Evolutionary conservation across 2,888 invertebrate species (phyloP).

Genomic region (Cataglyphis albicans): DNA sequence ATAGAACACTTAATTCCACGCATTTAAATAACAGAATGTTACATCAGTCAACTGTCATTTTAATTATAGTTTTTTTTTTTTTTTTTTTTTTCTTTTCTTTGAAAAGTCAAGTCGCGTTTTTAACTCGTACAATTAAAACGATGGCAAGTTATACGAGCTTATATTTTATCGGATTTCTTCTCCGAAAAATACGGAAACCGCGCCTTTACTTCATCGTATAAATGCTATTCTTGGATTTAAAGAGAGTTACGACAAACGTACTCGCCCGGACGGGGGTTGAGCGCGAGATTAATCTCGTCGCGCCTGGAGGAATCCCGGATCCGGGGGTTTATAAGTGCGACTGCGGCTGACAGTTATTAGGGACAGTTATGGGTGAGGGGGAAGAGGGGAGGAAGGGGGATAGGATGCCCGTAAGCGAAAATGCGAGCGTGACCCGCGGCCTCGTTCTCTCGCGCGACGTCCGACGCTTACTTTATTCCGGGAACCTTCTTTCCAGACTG

Average conservation of each 20-base stretch:
- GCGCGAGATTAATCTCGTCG: slow-evolving; percentile 73
- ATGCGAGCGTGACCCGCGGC: slow-evolving; percentile 27
- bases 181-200: slow-evolving; percentile 3
- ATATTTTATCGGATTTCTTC: slow-evolving; percentile 13
- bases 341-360: slow-evolving; percentile 78
- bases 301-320: slow-evolving; percentile 54
- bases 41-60: neutral
- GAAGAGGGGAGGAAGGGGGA: neutral
- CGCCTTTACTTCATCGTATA: neutral
- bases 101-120: slow-evolving; percentile 3
- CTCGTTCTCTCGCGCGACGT: slow-evolving; percentile 18
- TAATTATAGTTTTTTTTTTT: neutral
- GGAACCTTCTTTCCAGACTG: neutral
- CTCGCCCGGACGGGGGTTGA: slow-evolving; percentile 56
- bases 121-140: neutral
- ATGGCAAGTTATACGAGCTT: neutral
- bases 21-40: slow-evolving; percentile 1
- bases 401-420: slow-evolving; percentile 49
- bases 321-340: slow-evolving; percentile 56
- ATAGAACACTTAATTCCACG: neutral
- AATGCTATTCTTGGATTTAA: slow-evolving; percentile 56
- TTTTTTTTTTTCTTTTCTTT: neutral
- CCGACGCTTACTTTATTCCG: slow-evolving; percentile 51
- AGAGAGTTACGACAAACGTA: slow-evolving; percentile 50
- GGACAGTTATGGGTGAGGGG: slow-evolving; percentile 61